Conservation (phyloP, 1,140 invertebrate species). For the Trachelipus rathkii region DNA sequence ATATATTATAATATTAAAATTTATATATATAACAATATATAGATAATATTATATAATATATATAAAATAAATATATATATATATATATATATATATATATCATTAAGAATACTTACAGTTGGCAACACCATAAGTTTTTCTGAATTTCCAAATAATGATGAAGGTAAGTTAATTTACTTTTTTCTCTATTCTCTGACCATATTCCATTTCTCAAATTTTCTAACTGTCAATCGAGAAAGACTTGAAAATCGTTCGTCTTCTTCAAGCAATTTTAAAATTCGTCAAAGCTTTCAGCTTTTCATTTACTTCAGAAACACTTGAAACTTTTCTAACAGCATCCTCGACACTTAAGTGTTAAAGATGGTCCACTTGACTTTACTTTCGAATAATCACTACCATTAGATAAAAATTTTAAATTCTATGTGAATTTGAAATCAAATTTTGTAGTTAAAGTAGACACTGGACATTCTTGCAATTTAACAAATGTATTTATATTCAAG, state of each 20-base stretch:
- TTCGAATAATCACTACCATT: slow-evolving; percentile 64
- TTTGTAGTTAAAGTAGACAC: slow-evolving; percentile 57
- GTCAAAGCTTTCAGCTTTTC: slow-evolving; percentile 62
- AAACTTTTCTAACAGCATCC: slow-evolving; percentile 67
- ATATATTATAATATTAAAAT: too few relatives aligned
- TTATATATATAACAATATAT: too few relatives aligned
- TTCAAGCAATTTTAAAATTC: slow-evolving; percentile 64
- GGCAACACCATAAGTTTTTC: slow-evolving; percentile 52
- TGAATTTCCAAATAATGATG: slow-evolving; percentile 26
- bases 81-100: too few relatives aligned
- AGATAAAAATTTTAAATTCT: slow-evolving; percentile 62
- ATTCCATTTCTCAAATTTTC: slow-evolving; percentile 62
- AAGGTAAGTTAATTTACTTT: slow-evolving; percentile 66
- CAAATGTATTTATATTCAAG: slow-evolving; percentile 61
- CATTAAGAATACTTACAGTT: slow-evolving; percentile 60
- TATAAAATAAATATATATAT: too few relatives aligned
- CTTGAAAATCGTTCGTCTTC: slow-evolving; percentile 71
- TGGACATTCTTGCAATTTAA: slow-evolving; percentile 62
- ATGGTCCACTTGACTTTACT: slow-evolving; percentile 66
- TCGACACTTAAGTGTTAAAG: slow-evolving; percentile 68
- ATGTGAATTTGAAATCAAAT: slow-evolving; percentile 63
- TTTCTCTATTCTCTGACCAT: slow-evolving; percentile 65
- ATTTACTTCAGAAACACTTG: slow-evolving; percentile 64
- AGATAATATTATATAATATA: too few relatives aligned
- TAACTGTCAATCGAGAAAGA: slow-evolving; percentile 65